These are phyloP conservation scores for Pseudochirops cupreus DNA, from an alignment of 2,797 vertebrate species.

Conservation along the genomic window DNA sequence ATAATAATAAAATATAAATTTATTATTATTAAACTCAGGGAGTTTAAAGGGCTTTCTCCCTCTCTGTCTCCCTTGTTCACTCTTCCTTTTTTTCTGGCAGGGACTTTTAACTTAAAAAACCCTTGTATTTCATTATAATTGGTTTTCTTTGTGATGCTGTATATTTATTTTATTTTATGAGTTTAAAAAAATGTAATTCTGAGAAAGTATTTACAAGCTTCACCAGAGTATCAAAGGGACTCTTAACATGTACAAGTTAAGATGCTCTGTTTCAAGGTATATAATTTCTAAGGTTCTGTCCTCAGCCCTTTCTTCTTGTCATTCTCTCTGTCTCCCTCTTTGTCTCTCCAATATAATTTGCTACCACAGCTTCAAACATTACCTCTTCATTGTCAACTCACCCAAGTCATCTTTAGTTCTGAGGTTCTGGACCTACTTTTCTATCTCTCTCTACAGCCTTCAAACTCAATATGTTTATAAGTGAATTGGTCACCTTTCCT, in stretches of 20 bases:
- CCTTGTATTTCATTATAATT: not conserved
- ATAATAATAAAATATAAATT: too few species aligned
- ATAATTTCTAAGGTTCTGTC: not conserved
- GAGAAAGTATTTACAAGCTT: not conserved
- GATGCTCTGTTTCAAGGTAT: not conserved
- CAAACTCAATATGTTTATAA: not conserved
- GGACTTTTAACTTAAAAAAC: not conserved
- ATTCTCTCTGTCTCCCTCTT: not conserved
- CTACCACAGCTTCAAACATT: not conserved
- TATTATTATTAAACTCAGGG: not conserved
- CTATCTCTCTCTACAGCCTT: not conserved
- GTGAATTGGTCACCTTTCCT: not conserved
- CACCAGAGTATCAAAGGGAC: not conserved
- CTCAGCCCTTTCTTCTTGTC: not conserved
- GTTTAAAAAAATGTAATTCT: not conserved
- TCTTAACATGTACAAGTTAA: not conserved
- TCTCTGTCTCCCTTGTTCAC: not conserved
- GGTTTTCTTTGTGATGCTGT: not conserved
- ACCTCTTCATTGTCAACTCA: not conserved
- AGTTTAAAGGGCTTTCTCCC: not conserved
- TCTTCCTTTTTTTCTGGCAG: not conserved
- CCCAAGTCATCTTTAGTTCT: not conserved
- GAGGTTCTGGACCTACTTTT: not conserved
- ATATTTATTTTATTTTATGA: not conserved
- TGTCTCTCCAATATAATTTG: not conserved